Base-by-base conservation (phyloP, 2,888 invertebrate genomes). In the Chalcosyrphus nemorum region DNA sequence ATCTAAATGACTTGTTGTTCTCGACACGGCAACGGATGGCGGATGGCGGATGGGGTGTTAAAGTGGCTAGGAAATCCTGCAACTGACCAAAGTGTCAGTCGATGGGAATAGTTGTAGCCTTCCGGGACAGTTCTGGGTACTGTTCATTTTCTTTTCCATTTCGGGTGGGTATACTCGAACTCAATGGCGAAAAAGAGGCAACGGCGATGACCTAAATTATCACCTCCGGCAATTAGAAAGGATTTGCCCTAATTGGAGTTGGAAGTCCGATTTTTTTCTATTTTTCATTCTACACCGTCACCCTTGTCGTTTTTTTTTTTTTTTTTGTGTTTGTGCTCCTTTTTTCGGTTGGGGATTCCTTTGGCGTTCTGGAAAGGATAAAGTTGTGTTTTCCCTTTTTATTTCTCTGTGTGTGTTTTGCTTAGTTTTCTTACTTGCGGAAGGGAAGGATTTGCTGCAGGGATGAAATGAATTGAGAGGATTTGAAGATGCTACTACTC, bases 141-240 rank as follows among this genome's bases (percentile, higher is more conserved):
- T 32, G 9, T 32, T 3, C 2, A 32, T 38, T 38, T 11, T 43
- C 32, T n/a, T n/a, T n/a, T n/a, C n/a, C 50, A 15, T 27, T 41
- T 72, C 32, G 11, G 9, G 57, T 52, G 38, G 17, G 38, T 65
- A 57, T 57, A 35, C 41, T 38, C n/a, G n/a, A n/a, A n/a, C n/a
- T n/a, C n/a, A n/a, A n/a, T 80, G 3, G 43, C 24, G 29, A 35
- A 45, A 15, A 21, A 47, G 13, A 45, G 41, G 41, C 50, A 59
- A 38, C 54, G 13, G 56, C 47, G 29, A 61, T 68, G 75, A 68
- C 81, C 81, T 45, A 75, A 75, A 81, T 81, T 75, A 81, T 75
- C 81, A 81, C 81, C 81, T 81, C 75, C 54, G 75, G 81, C 81
- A 81, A 81, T 81, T 81, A 81, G 81, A 81, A 81, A 75, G 75